Evolutionary conservation across 2,888 invertebrate genomes (phyloP).

Genomic region (Perdita meconis): DNA sequence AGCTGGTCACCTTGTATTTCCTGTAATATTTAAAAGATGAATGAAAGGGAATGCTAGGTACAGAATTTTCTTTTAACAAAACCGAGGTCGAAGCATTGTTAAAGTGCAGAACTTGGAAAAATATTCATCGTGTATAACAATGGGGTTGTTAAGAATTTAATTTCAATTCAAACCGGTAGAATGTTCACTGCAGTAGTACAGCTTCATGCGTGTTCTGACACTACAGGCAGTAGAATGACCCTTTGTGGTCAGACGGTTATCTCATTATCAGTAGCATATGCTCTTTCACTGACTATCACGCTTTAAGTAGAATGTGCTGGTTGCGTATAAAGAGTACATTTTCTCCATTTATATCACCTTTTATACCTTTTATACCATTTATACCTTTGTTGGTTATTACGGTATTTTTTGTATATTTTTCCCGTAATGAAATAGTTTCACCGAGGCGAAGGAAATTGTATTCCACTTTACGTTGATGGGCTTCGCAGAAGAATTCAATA

Average conservation of each 20-base stretch:
- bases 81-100: no score
- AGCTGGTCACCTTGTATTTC: no score
- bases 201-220: background rate
- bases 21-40: no score
- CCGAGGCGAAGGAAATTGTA: background rate
- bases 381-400: background rate
- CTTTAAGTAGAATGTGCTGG: background rate
- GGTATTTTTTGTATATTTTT: slow-evolving; percentile 2
- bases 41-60: no score
- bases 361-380: no score
- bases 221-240: slow-evolving; percentile 4
- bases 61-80: no score
- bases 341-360: background rate
- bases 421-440: background rate
- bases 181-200: background rate
- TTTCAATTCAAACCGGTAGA: background rate
- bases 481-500: slow-evolving; percentile 33
- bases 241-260: background rate
- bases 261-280: background rate
- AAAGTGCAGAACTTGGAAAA: no score
- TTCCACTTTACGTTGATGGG: background rate
- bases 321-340: background rate
- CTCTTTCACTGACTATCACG: no score
- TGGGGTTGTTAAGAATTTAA: background rate
- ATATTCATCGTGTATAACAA: no score